Conservation (phyloP, 2,888 invertebrate species). For the Anticlea derivata region DNA sequence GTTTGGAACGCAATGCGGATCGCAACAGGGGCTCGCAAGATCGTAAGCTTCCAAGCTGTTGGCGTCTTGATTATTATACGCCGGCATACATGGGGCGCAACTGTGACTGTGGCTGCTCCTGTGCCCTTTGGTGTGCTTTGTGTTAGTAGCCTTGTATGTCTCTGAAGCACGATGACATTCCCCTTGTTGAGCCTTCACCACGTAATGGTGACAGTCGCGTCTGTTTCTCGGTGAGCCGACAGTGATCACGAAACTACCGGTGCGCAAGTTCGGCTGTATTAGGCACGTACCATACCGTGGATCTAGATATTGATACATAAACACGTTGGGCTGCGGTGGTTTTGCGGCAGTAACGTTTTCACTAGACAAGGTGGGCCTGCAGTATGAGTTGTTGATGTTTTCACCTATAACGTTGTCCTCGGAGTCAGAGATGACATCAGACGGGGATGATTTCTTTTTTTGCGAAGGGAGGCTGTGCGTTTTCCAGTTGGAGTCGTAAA, state of each 20-base stretch:
- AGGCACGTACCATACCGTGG: slow-evolving; percentile 88
- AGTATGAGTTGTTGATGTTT: slow-evolving; percentile 84
- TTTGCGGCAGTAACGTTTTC: slow-evolving; percentile 87
- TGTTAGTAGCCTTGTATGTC: slow-evolving; percentile 55
- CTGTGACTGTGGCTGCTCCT: slow-evolving; percentile 81
- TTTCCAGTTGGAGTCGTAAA: slow-evolving; percentile 94
- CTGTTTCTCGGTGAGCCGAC: slow-evolving; percentile 87
- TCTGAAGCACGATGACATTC: slow-evolving; percentile 68
- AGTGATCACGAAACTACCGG: slow-evolving; percentile 89
- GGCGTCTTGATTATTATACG: slow-evolving; percentile 86
- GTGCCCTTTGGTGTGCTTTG: slow-evolving; percentile 65
- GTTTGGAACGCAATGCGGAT: slow-evolving; percentile 92
- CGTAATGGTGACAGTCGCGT: slow-evolving; percentile 87
- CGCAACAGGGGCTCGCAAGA: slow-evolving; percentile 93
- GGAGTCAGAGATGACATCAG: slow-evolving; percentile 69
- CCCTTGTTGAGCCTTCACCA: slow-evolving; percentile 77
- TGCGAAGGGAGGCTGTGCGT: slow-evolving; percentile 94
- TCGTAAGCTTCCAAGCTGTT: slow-evolving; percentile 94
- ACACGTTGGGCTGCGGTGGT: slow-evolving; percentile 72
- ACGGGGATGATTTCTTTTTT: slow-evolving; percentile 88
- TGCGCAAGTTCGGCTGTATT: slow-evolving; percentile 86
- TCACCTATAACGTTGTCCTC: slow-evolving; percentile 74
- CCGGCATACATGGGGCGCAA: slow-evolving; percentile 89
- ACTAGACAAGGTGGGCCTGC: slow-evolving; percentile 91
- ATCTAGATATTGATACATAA: slow-evolving; percentile 88